These are phyloP conservation scores for Xestia ashworthii DNA, from an alignment of 2,888 invertebrate species.

Conservation along the genomic window DNA sequence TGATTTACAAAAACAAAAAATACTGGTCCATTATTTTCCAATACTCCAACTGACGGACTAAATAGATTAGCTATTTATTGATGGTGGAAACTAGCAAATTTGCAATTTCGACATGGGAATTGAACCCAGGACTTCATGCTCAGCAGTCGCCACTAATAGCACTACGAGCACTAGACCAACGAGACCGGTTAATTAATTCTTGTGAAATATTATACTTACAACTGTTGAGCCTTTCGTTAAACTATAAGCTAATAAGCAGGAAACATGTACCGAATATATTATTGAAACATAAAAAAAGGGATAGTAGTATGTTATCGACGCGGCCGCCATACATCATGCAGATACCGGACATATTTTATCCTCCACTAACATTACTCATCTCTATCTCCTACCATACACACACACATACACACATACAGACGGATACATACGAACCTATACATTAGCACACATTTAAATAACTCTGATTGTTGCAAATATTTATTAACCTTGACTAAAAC, in stretches of 20 bases:
- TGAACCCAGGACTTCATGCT: no score
- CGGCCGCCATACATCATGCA: slow-evolving; percentile 36
- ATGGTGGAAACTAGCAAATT: no score
- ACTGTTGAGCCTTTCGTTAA: neutral
- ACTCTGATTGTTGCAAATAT: slow-evolving; percentile 49
- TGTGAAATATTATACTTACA: neutral
- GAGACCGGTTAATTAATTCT: neutral
- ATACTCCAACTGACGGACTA: no score
- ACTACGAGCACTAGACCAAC: no score
- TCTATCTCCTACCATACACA: slow-evolving; percentile 13
- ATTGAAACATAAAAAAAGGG: slow-evolving; percentile 19
- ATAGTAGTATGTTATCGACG: slow-evolving; percentile 17
- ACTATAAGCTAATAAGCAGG: slow-evolving; percentile 1
- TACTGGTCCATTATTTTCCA: no score
- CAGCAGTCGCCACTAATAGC: no score
- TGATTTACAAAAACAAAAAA: no score
- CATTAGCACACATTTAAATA: slow-evolving; percentile 52
- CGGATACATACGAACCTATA: slow-evolving; percentile 17
- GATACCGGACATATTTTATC: slow-evolving; percentile 41
- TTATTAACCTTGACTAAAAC: slow-evolving; percentile 49
- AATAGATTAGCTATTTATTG: no score
- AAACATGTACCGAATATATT: slow-evolving; percentile 12
- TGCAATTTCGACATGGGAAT: no score
- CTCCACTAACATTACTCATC: slow-evolving; percentile 48
- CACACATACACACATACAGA: neutral